Base-by-base conservation (phyloP, 2,113 vertebrate genomes). In the Pyxicephalus adspersus region DNA sequence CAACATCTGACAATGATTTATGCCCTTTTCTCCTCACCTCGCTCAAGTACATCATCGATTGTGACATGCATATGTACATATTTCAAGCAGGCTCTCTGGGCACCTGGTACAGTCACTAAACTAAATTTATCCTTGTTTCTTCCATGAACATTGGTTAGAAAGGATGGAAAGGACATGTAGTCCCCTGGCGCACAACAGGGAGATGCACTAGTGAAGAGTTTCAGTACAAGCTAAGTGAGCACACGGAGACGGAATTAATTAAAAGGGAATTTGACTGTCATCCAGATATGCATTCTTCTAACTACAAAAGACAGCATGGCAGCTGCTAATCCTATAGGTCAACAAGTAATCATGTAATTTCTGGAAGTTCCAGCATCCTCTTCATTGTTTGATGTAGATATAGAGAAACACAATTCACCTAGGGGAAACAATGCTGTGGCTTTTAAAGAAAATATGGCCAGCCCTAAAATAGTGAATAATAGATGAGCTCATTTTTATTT, bases 1-100 rank as follows among this genome's bases (percentile, higher is more conserved):
- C 83, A 77, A 82, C 51, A 64, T 68, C 85, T 86, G 89, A 89
- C 91, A 93, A 83, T 92, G 91, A 93, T 91, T 89, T 92, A 91
- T 93, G 84, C 77, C 89, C 83, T 87, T 84, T 86, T 86, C 80
- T 85, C 70, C 50, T 83, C 85, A 15, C 81, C 60, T 22, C 81
- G 57, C 80, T 84, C 61, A 85, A 86, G 83, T 88, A 86, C 87
- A 89, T 93, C 92, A 90, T 89, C 89, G 88, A 84, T 76, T 79
- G 63, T 88, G 88, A 88, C 88, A 84, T 88, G 82, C 85, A 84
- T 87, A 85, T 83, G 85, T 86, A 85, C 84, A 86, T 92, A 84
- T 87, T 91, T 93, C 91, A 91, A 86, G 77, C 23, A 67, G 89
- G 86, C 84, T 83, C 87, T 87, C 23, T 64, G 60, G 38, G 83